Evolutionary conservation across 2,797 vertebrate species (phyloP), one percentile per base, ranked within the genome.

Genomic region (Gallinago stenura): DNA sequence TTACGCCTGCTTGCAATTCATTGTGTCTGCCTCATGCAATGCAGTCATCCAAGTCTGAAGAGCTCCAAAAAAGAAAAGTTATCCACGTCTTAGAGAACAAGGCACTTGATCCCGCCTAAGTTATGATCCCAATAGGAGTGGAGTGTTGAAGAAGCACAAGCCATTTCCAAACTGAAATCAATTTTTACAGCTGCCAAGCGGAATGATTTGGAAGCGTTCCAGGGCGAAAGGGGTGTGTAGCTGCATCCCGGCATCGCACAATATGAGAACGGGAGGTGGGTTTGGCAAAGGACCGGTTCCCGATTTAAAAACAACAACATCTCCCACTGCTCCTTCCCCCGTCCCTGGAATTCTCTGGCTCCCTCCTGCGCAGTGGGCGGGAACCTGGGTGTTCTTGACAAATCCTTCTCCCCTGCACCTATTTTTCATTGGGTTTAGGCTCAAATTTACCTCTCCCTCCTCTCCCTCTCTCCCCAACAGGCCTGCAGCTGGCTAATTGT

Each of bases 151-250:
- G 87, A 83, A 82, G 94, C 82, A 80, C 84, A n/a, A 97, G 96
- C 93, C 94, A 93, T 96, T 95, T 87, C 94, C 95, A 97, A 97
- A 97, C 64, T 93, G 95, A 89, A 88, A 97, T 97, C 96, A 96
- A 95, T 97, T 95, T 95, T 88, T 88, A 64, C 90, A 89, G 97
- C 95, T 97, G 96, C 97, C n/a, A 90, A 97, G 92, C 51, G 30
- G 96, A 96, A 94, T 84, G 95, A 65, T 70, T 69, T 98, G 98
- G 98, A 97, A 72, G 12, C 4, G 4, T 78, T 97, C 98, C 98
- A 98, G 97, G 95, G 86, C 64, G 69, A 97, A 97, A 97, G 97
- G 97, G 96, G 94, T 86, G 96, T 97, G 97, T 97, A 95, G 89
- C 95, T 66, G 94, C 94, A 95, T 94, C 97, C 91, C 94, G 56